These are phyloP conservation scores for Threskiornis aethiopicus DNA, from an alignment of 2,797 vertebrate species.

Conservation along the genomic window DNA sequence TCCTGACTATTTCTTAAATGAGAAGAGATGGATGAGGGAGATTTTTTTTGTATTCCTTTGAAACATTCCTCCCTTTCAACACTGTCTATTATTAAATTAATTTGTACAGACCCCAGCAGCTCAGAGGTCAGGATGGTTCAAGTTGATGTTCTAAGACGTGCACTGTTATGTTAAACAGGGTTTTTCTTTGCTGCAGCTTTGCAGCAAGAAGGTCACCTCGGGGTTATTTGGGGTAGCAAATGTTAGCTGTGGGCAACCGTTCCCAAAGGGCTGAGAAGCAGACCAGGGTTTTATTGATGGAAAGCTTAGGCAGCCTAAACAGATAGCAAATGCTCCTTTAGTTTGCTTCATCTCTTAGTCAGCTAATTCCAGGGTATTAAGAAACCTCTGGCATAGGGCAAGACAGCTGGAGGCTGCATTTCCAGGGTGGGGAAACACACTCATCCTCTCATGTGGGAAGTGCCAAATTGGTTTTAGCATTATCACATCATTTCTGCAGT, in stretches of 20 bases:
- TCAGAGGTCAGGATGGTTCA: slow-evolving; percentile 62
- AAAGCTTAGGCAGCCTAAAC: background rate
- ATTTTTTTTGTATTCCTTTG: slow-evolving; percentile 25
- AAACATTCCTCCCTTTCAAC: slow-evolving; percentile 48
- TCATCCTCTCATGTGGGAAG: background rate
- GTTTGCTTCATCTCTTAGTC: slow-evolving; percentile 48
- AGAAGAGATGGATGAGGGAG: slow-evolving; percentile 27
- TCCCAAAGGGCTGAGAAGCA: slow-evolving; percentile 51
- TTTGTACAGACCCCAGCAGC: slow-evolving; percentile 46
- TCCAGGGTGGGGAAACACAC: slow-evolving; percentile 19
- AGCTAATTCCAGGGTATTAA: slow-evolving; percentile 45
- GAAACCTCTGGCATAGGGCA: slow-evolving; percentile 26
- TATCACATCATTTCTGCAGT: slow-evolving; percentile 23
- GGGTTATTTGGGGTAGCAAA: slow-evolving; percentile 44
- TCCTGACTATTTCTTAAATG: slow-evolving; percentile 38
- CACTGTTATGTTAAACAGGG: slow-evolving; percentile 68
- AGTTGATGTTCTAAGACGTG: slow-evolving; percentile 65
- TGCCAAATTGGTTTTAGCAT: slow-evolving; percentile 46
- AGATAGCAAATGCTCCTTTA: slow-evolving; percentile 21
- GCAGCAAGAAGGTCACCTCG: background rate
- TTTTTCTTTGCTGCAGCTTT: slow-evolving; percentile 50
- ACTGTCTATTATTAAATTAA: slow-evolving; percentile 58
- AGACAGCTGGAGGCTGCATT: slow-evolving; percentile 49
- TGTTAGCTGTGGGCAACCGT: slow-evolving; percentile 37
- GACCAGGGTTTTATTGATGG: slow-evolving; percentile 26